phyloP scores from a whole-genome alignment of 2,113 vertebrate species.

The Apodemus sylvaticus region DNA sequence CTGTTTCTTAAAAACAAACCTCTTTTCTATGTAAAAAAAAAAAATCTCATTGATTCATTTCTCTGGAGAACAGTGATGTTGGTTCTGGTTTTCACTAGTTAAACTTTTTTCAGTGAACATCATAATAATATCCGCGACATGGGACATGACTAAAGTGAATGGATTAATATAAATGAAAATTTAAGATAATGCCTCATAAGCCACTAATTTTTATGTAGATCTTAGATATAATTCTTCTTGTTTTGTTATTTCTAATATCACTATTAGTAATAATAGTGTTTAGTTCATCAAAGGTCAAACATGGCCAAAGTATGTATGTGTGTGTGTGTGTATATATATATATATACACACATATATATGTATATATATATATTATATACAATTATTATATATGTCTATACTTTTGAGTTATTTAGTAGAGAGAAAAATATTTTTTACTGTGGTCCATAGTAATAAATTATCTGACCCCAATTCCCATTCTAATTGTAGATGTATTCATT shows the following conservation, averaged over 20 bases:
- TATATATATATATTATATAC: background rate
- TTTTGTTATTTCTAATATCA: background rate
- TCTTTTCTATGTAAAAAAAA: background rate
- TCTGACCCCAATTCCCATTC: too few species aligned
- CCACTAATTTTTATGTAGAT: background rate
- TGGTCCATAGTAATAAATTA: too few species aligned
- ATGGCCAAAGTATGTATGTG: background rate
- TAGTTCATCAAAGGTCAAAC: background rate
- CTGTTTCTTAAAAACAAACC: background rate
- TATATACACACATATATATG: background rate
- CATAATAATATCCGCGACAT: background rate
- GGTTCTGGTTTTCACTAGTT: background rate
- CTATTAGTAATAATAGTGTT: background rate
- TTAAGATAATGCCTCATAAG: background rate
- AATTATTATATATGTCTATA: too few species aligned
- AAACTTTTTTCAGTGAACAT: background rate
- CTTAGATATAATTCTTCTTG: background rate
- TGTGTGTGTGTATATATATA: too few species aligned
- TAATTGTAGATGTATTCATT: too few species aligned
- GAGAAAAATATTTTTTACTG: too few species aligned
- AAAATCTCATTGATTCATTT: background rate
- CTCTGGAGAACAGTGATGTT: background rate
- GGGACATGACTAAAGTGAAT: background rate
- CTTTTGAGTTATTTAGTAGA: too few species aligned
- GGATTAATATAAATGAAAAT: background rate